phyloP scores from a whole-genome alignment of 1,140 invertebrate species.

The Nautilus pompilius region DNA sequence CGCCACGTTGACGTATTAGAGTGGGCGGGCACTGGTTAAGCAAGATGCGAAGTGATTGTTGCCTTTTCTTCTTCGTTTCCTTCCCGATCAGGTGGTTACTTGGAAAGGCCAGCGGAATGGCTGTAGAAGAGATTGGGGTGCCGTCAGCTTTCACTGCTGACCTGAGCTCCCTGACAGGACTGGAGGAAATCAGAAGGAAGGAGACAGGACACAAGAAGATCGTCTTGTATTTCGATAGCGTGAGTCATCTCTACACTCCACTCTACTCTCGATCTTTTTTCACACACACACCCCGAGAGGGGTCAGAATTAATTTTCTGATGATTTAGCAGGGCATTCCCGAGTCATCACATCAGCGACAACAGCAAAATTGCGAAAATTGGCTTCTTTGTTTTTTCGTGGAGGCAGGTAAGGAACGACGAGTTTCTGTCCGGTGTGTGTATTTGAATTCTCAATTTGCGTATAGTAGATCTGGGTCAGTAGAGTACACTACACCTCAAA shows the following conservation, averaged over 20 bases:
- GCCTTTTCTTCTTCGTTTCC: too few species aligned
- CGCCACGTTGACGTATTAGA: too few species aligned
- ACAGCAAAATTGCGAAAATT: not conserved
- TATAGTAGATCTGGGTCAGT: too few species aligned
- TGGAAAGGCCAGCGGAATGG: constrained; percentile 21
- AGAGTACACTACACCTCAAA: too few species aligned
- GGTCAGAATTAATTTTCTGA: not conserved
- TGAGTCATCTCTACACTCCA: constrained; percentile 23
- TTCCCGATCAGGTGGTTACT: constrained; percentile 20
- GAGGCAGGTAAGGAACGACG: not conserved
- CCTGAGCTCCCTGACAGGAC: constrained; percentile 21
- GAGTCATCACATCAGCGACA: not conserved
- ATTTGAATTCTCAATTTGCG: too few species aligned
- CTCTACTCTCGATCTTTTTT: not conserved
- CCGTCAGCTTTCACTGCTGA: constrained; percentile 25
- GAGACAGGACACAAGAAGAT: constrained; percentile 77
- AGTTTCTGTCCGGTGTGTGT: too few species aligned
- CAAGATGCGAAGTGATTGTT: too few species aligned
- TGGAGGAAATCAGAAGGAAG: constrained; percentile 70
- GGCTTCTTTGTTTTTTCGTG: not conserved
- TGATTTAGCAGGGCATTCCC: not conserved
- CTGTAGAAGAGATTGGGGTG: constrained; percentile 20
- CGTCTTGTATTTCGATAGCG: constrained; percentile 75
- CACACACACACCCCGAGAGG: not conserved
- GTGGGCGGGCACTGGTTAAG: too few species aligned